Base-by-base conservation (phyloP, 2,888 invertebrate genomes). In the Noctua janthina region DNA sequence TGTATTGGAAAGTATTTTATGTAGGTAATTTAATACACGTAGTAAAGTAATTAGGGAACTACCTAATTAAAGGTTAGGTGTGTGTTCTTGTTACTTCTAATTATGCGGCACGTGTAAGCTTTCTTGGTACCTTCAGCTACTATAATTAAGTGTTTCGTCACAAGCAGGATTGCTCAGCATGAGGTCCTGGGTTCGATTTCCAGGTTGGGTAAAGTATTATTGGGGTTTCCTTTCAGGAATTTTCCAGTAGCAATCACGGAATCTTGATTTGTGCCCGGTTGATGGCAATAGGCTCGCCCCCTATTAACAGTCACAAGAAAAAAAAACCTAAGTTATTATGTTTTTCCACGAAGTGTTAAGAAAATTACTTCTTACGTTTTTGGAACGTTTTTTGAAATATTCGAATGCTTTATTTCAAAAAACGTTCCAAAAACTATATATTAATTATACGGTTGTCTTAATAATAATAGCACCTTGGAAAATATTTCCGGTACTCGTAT, bases 21-120 rank as follows among this genome's bases (percentile, higher is more conserved):
- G 49, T 51, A 10, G 29, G 6, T 67, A 59, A 68, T 68, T 46
- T 46, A 46, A 43, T 39, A 56, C 13, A 29, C 8, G 59, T 67
- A 67, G 15, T 51, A 8, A 51, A 23, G 39, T 72, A 54, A 83
- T 72, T 83, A 82, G 15, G 29, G 17, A 70, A 54, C 56, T 69
- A 23, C 0, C n/a, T 39, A 49, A 39, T 71, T 64, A 78, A 10
- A 20, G 51, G n/a, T 43, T 54, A 54, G 1, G 11, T 51, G 15
- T 46, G 15, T 64, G 64, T 71, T 79, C n/a, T 23, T 29, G 49
- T 68, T 11, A 59, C 17, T 35, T 51, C 17, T 43, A 23, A 59
- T 62, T 69, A 51, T 39, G 29, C 29, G 49, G 56, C 56, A 68
- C 49, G 67, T 59, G 67, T 68, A 68, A n/a, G n/a, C 0, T 46